phyloP scores from a whole-genome alignment of 2,888 invertebrate genomes.

The Argyresthia albistria region DNA sequence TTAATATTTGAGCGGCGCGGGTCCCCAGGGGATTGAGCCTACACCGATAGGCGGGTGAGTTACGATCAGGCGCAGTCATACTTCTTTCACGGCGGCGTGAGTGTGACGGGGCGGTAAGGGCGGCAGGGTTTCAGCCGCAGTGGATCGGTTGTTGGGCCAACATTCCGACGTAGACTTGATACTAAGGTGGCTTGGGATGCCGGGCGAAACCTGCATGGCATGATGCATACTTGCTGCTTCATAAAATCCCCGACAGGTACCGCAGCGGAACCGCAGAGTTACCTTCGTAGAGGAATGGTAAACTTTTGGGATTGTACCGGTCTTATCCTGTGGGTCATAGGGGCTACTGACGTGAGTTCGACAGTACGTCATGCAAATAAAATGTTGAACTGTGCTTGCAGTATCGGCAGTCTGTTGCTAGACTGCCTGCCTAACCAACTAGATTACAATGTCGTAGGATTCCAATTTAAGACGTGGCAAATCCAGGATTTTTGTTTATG shows the following conservation, averaged over 20 bases:
- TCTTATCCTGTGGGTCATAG: not conserved
- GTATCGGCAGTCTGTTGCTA: too few relatives aligned
- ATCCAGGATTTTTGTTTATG: too few relatives aligned
- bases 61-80: not conserved
- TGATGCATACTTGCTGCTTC: conserved; percentile 57
- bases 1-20: conserved; percentile 59
- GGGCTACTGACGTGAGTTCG: not conserved
- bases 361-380: conserved; percentile 27
- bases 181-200: conserved; percentile 31
- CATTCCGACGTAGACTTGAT: conserved; percentile 20
- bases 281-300: not conserved
- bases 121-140: conserved; percentile 26
- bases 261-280: conserved; percentile 63
- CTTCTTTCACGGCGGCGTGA: conserved; percentile 10
- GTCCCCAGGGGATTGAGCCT: conserved; percentile 37
- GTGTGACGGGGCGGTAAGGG: conserved; percentile 14
- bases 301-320: not conserved
- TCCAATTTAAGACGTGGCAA: too few relatives aligned
- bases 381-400: conserved; percentile 22
- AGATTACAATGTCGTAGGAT: too few relatives aligned
- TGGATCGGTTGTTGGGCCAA: conserved; percentile 32
- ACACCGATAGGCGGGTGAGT: conserved; percentile 13
- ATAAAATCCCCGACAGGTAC: conserved; percentile 62
- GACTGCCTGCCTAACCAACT: too few relatives aligned
- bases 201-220: conserved; percentile 14